Base-by-base conservation (phyloP, 1,140 invertebrate species). In the Riptortus pedestris region DNA sequence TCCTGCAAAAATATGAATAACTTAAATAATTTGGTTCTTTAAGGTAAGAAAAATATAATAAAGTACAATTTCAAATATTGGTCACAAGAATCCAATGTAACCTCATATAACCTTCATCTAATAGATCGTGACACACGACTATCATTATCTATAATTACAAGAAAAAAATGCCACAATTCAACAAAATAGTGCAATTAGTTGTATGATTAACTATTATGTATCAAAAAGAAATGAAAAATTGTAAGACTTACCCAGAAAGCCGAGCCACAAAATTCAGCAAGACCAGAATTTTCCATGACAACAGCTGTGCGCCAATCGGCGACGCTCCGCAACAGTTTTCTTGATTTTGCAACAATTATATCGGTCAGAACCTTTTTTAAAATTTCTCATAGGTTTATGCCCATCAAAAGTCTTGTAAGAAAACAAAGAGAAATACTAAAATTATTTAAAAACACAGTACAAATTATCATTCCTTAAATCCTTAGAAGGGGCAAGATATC, bases 1-100 rank as follows among this genome's bases (percentile, higher is more conserved):
- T 92, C 81, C 90, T 93, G 77, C 61, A 81, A 82, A 67, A 70
- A 67, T 71, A 68, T 61, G 7, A 29, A 4, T 9, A 51, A 9
- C 14, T 38, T 38, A 38, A 7, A 38, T n/a, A n/a, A n/a, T n/a
- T n/a, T n/a, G n/a, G n/a, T n/a, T n/a, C n/a, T n/a, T n/a, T n/a
- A n/a, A n/a, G n/a, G n/a, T n/a, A n/a, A n/a, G n/a, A n/a, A n/a
- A n/a, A n/a, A n/a, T n/a, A n/a, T n/a, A n/a, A n/a, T n/a, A n/a
- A n/a, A n/a, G n/a, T n/a, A n/a, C n/a, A n/a, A n/a, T n/a, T n/a
- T n/a, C n/a, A n/a, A n/a, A n/a, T n/a, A n/a, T n/a, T n/a, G n/a
- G n/a, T n/a, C n/a, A n/a, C n/a, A n/a, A n/a, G n/a, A n/a, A n/a
- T n/a, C n/a, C 4, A 22, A 9, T 47, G 22, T 47, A 47, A 47